These are phyloP conservation scores for Coelopa frigida DNA, from an alignment of 1,140 invertebrate genomes.

Conservation along the genomic window DNA sequence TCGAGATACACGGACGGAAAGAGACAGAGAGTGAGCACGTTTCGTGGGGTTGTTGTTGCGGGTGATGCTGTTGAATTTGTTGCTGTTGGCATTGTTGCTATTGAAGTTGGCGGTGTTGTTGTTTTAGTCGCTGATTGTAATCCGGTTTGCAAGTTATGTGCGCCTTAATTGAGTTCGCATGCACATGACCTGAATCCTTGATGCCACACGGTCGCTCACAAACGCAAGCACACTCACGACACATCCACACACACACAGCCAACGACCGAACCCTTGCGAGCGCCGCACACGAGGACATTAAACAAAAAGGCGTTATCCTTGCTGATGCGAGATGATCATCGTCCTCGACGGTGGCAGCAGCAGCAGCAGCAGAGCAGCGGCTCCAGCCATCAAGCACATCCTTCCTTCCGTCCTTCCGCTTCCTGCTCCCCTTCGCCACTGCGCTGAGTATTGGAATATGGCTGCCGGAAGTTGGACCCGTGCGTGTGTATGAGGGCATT, in stretches of 20 bases:
- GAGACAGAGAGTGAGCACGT: neutral
- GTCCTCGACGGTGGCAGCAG: neutral
- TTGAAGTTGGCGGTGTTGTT: conserved; percentile 2
- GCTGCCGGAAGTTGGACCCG: conserved; percentile 27
- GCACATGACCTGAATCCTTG: conserved; percentile 44
- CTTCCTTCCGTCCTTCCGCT: conserved; percentile 1
- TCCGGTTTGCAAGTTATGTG: conserved; percentile 45
- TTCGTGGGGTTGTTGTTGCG: neutral
- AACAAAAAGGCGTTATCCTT: neutral
- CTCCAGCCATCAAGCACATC: conserved; percentile 5
- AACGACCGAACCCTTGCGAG: neutral
- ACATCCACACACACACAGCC: neutral
- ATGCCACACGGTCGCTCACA: conserved; percentile 15
- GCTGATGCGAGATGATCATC: neutral
- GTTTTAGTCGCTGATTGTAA: conserved; percentile 39
- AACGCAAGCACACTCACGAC: neutral
- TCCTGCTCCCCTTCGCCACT: neutral
- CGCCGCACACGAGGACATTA: no score
- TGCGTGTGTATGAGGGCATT: no score
- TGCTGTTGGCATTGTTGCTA: neutral
- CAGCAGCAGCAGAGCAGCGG: neutral
- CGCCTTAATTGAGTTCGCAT: conserved; percentile 45
- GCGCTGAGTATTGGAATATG: conserved; percentile 7
- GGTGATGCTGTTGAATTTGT: neutral
- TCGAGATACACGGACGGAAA: neutral